These are phyloP conservation scores for Harpagus bidentatus DNA, from an alignment of 2,113 vertebrate species.

Conservation along the genomic window DNA sequence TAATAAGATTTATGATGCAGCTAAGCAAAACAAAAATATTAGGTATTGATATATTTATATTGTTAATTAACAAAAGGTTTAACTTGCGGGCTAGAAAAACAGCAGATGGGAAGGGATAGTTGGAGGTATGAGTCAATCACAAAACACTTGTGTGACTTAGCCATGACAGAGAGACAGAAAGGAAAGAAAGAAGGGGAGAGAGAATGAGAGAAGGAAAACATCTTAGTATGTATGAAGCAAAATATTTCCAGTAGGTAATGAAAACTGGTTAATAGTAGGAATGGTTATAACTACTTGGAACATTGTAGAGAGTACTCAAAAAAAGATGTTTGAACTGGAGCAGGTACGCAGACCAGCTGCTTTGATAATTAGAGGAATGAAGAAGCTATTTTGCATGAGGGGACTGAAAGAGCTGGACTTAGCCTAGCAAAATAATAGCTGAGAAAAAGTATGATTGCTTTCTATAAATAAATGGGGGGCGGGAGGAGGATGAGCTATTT, in stretches of 20 bases:
- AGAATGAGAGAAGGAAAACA: neutral
- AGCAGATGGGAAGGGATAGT: neutral
- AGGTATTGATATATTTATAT: neutral
- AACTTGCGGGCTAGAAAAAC: neutral
- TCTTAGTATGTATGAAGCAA: neutral
- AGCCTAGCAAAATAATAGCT: conserved; percentile 30
- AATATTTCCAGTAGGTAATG: neutral
- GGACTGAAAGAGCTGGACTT: conserved; percentile 7
- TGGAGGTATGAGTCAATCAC: neutral
- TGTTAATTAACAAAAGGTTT: neutral
- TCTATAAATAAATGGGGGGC: conserved; percentile 31
- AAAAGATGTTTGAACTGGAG: neutral
- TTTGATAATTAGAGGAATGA: neutral
- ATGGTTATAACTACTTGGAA: neutral
- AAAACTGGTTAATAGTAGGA: neutral
- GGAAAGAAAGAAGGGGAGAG: neutral
- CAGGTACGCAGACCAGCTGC: neutral
- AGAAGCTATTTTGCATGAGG: neutral
- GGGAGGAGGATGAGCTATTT: conserved; percentile 26
- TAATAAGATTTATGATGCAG: neutral
- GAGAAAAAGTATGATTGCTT: conserved; percentile 30
- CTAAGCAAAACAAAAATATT: neutral
- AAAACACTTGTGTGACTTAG: neutral
- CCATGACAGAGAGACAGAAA: neutral
- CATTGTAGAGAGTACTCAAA: neutral